Conservation (phyloP, 2,888 invertebrate genomes). For the Cylindroiulus punctatus region DNA sequence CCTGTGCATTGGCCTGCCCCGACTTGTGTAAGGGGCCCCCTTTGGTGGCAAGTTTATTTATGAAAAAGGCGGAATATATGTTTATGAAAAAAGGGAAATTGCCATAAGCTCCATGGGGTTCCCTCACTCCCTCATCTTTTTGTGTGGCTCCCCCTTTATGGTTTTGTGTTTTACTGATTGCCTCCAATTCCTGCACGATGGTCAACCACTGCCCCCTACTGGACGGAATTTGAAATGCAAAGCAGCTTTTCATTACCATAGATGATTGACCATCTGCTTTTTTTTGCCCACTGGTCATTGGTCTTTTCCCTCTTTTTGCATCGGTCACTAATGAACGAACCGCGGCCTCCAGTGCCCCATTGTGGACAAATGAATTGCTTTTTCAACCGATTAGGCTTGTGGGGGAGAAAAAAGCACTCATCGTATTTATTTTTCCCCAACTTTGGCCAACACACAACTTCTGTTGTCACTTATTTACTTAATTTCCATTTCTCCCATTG, state of each 20-base stretch:
- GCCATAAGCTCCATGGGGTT: background rate
- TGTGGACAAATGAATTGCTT: slow-evolving; percentile 47
- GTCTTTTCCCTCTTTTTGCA: background rate
- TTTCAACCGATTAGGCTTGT: slow-evolving; percentile 39
- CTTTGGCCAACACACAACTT: slow-evolving; percentile 4
- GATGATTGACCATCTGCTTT: slow-evolving; percentile 40
- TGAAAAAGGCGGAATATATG: slow-evolving; percentile 30
- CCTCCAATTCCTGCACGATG: background rate
- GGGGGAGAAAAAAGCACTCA: slow-evolving; percentile 30
- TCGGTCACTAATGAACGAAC: slow-evolving; percentile 22
- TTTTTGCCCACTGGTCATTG: background rate
- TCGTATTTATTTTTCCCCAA: background rate
- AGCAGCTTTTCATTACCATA: slow-evolving; percentile 38
- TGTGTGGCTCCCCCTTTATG: background rate
- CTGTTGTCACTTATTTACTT: slow-evolving; percentile 19
- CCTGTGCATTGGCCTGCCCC: background rate
- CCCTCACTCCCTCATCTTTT: background rate
- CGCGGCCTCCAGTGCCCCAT: slow-evolving; percentile 22
- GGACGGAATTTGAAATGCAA: slow-evolving; percentile 25
- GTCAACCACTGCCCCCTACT: slow-evolving; percentile 2
- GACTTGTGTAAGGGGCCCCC: background rate
- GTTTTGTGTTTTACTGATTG: slow-evolving; percentile 16
- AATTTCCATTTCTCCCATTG: background rate
- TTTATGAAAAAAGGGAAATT: background rate
- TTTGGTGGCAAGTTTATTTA: background rate